Evolutionary conservation across 2,797 vertebrate genomes (phyloP).

Genomic region (Echeneis naucrates): DNA sequence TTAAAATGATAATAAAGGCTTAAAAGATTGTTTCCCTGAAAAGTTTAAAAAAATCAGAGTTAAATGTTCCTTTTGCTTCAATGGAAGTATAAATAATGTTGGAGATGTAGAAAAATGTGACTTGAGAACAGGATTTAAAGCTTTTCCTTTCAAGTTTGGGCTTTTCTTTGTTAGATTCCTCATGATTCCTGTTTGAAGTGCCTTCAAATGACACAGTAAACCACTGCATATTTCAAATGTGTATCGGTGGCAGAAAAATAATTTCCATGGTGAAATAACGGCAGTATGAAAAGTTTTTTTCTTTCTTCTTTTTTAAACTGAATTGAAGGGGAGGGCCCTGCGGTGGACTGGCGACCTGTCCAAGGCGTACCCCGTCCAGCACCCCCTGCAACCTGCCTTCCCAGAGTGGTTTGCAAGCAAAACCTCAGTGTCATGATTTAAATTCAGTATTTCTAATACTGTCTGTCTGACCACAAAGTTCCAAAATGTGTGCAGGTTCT

Average conservation of each 20-base stretch:
- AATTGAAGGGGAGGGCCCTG: not conserved
- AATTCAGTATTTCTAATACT: too few species aligned
- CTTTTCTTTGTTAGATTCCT: slow-evolving; percentile 3
- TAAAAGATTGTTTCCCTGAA: not conserved
- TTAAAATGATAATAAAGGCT: not conserved
- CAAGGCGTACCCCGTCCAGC: too few species aligned
- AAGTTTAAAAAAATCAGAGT: not conserved
- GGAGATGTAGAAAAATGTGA: not conserved
- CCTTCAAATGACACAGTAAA: not conserved
- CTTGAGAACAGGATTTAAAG: not conserved
- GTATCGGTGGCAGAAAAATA: not conserved
- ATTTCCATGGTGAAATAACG: not conserved
- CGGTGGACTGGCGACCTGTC: too few species aligned
- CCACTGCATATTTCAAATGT: not conserved
- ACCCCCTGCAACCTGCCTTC: too few species aligned
- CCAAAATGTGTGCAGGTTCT: too few species aligned
- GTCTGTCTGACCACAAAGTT: too few species aligned
- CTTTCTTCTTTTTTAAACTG: not conserved
- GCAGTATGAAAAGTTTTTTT: not conserved
- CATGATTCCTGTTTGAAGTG: not conserved
- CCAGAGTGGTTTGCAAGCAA: too few species aligned
- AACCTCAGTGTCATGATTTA: too few species aligned
- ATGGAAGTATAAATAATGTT: not conserved
- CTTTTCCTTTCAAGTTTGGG: not conserved
- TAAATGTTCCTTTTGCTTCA: not conserved